These are phyloP conservation scores for Zaprionus capensis DNA, from an alignment of 1,140 invertebrate genomes.

Conservation along the genomic window DNA sequence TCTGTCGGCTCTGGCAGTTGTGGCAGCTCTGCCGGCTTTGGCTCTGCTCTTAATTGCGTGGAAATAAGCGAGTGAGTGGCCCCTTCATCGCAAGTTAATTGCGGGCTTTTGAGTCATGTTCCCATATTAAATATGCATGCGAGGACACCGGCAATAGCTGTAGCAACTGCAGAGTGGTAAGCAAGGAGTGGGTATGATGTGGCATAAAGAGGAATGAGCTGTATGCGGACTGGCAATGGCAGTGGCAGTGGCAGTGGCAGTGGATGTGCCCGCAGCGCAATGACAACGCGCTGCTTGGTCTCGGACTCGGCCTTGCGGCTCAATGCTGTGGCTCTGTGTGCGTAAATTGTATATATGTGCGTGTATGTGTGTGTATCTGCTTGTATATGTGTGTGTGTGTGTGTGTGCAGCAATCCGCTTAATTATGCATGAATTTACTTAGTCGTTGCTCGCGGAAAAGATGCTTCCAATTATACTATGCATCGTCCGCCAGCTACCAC, in stretches of 20 bases:
- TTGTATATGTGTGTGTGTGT: neutral
- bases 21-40: neutral
- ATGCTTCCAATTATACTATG: conserved; percentile 39
- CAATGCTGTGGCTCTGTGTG: neutral
- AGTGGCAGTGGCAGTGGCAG: neutral
- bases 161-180: conserved; percentile 2
- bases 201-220: neutral
- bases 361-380: neutral
- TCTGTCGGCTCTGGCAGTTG: neutral
- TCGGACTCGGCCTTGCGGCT: neutral
- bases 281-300: neutral
- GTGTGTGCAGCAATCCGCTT: conserved; percentile 33
- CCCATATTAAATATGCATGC: conserved; percentile 54
- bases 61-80: conserved; percentile 57
- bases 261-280: neutral
- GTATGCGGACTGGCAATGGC: neutral
- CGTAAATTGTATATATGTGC: neutral
- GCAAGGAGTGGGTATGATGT: neutral
- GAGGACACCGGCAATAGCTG: conserved; percentile 30
- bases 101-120: conserved; percentile 56
- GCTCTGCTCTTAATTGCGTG: conserved; percentile 53
- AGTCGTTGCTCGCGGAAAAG: conserved; percentile 20
- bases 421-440: conserved; percentile 64
- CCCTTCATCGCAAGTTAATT: conserved; percentile 58
- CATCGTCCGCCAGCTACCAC: conserved; percentile 11